A percentile compares a stretch with the other conserved stretches of the same genome.
Conservation (phyloP, 92 coral and sea anemone genomes). For the Actinernus sp. region DNA sequence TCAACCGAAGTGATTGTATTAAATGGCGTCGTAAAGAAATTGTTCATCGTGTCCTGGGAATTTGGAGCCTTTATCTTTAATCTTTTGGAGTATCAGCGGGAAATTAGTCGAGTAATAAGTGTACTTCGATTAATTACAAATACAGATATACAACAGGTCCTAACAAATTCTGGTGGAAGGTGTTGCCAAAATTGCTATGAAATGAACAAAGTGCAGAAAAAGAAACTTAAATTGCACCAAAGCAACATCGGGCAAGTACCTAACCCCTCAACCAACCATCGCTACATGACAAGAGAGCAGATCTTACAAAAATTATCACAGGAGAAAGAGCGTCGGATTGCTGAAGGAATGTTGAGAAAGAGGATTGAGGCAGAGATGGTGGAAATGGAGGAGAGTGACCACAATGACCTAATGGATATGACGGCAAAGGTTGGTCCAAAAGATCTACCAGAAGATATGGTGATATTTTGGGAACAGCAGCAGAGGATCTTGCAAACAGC, state of each 20-base stretch:
- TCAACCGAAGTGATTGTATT: too few species aligned
- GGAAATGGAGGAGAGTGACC: not conserved
- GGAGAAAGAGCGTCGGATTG: not conserved
- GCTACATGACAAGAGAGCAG: slow-evolving; percentile 4
- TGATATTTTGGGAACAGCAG: slow-evolving; percentile 2
- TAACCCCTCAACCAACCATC: not conserved
- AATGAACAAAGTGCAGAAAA: not conserved
- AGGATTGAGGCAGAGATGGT: not conserved
- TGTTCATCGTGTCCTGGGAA: too few species aligned
- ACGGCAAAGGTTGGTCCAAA: not conserved
- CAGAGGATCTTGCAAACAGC: not conserved
- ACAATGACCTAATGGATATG: not conserved
- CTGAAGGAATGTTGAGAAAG: not conserved
- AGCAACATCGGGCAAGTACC: not conserved
- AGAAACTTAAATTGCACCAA: not conserved
- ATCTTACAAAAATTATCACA: not conserved
- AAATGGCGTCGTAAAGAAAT: too few species aligned
- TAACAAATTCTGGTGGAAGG: too few species aligned
- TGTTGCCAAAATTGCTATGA: not conserved
- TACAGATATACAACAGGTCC: too few species aligned
- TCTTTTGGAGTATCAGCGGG: too few species aligned
- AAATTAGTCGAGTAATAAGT: too few species aligned
- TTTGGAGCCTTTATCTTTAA: too few species aligned
- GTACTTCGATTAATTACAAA: too few species aligned
- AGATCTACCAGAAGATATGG: not conserved